Percentiles rank a stretch among this genome's conserved stretches.
Conservation (phyloP, 2,113 vertebrate species). For the Cryptoleucopteryx plumbea region DNA sequence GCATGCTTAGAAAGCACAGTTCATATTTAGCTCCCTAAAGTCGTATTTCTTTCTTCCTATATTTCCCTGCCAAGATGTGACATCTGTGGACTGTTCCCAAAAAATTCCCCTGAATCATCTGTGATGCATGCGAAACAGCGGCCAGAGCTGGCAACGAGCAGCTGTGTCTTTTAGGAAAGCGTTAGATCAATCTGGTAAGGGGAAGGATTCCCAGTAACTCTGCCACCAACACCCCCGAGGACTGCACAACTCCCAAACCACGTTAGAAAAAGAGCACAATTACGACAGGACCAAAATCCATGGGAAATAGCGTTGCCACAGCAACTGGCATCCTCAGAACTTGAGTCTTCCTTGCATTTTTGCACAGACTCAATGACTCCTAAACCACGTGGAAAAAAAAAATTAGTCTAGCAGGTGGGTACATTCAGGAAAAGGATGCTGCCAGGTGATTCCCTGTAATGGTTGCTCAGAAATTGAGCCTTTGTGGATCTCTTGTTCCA, state of each 20-base stretch:
- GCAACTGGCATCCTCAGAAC: constrained; percentile 40
- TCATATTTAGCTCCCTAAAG: constrained; percentile 19
- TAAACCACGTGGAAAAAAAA: neutral
- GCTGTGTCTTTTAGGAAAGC: neutral
- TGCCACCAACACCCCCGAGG: neutral
- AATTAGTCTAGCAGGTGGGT: neutral
- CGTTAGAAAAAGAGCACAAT: neutral
- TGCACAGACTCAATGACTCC: neutral
- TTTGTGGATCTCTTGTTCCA: neutral
- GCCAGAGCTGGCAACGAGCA: neutral
- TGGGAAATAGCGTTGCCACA: neutral
- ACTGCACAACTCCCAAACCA: neutral
- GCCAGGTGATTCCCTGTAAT: neutral
- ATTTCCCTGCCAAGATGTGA: constrained; percentile 41
- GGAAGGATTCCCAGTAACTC: neutral
- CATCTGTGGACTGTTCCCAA: constrained; percentile 37
- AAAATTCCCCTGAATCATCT: constrained; percentile 45
- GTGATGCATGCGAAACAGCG: neutral
- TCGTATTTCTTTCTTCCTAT: neutral
- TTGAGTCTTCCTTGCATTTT: neutral
- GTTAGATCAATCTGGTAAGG: neutral
- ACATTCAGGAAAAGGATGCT: neutral
- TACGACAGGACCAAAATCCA: neutral
- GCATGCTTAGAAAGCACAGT: constrained; percentile 30
- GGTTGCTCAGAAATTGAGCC: neutral